Conservation (phyloP, 2,888 invertebrate species). For the Zelleria hepariella region DNA sequence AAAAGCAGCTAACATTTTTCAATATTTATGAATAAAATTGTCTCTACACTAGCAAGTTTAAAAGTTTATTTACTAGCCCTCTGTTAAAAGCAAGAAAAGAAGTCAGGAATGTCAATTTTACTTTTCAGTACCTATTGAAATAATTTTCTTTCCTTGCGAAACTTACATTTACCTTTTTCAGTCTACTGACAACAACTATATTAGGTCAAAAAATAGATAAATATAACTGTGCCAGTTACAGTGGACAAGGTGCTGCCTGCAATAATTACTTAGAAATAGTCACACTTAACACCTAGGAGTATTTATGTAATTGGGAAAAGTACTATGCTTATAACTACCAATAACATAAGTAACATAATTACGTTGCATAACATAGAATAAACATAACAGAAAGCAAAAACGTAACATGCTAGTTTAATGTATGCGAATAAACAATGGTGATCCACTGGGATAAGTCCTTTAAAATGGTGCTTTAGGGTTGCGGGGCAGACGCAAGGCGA, state of each 20-base stretch:
- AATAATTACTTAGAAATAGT: too few species aligned
- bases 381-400: slow-evolving; percentile 2
- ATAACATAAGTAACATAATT: neutral
- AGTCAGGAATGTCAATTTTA: neutral
- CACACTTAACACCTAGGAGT: neutral
- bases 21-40: too few species aligned
- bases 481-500: slow-evolving; percentile 36
- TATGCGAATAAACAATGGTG: neutral
- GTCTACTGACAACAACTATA: too few species aligned
- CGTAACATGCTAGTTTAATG: neutral
- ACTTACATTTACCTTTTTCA: neutral
- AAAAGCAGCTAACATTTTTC: too few species aligned
- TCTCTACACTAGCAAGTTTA: too few species aligned
- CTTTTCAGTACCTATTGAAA: neutral
- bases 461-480: slow-evolving; percentile 10
- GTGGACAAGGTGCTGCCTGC: too few species aligned
- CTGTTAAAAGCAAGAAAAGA: neutral
- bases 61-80: neutral
- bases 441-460: neutral
- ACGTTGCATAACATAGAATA: neutral
- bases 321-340: neutral
- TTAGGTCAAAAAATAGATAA: too few species aligned
- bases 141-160: neutral
- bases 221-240: too few species aligned
- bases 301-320: neutral